These are phyloP conservation scores for Mythimna ferrago DNA, from an alignment of 2,888 invertebrate species.

Conservation along the genomic window DNA sequence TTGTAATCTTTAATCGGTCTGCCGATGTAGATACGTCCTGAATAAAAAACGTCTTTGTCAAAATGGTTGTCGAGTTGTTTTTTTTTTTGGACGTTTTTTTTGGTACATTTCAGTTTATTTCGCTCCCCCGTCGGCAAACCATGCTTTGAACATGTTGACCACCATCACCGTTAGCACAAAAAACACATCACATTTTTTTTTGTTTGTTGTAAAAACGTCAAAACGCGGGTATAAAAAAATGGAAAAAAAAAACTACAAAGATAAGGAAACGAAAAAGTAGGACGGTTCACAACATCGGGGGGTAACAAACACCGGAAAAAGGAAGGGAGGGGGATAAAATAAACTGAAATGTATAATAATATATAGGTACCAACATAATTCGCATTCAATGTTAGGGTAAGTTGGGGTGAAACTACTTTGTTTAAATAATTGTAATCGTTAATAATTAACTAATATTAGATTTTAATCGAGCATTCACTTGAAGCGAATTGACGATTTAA, in stretches of 20 bases:
- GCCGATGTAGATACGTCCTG: conserved; percentile 86
- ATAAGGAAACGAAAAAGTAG: conserved; percentile 65
- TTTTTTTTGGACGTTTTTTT: conserved; percentile 59
- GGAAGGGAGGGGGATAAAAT: conserved; percentile 81
- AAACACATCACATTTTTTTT: conserved; percentile 76
- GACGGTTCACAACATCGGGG: conserved; percentile 72
- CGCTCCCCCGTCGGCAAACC: conserved; percentile 75
- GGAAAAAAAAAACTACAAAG: conserved; percentile 48
- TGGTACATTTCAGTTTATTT: conserved; percentile 90
- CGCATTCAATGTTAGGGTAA: conserved; percentile 85
- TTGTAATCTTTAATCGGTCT: conserved; percentile 88
- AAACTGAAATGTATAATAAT: conserved; percentile 91
- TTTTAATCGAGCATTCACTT: conserved; percentile 58
- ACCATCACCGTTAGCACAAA: conserved; percentile 86
- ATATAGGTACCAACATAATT: conserved; percentile 83
- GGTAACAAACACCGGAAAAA: conserved; percentile 80
- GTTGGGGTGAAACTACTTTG: conserved; percentile 73
- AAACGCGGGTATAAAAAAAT: conserved; percentile 53
- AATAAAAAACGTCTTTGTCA: conserved; percentile 68
- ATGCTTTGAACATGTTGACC: conserved; percentile 77
- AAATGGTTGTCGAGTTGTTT: conserved; percentile 48
- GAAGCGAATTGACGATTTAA: conserved; percentile 58
- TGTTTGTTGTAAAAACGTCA: conserved; percentile 59
- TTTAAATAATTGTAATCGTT: conserved; percentile 67
- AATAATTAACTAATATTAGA: conserved; percentile 69